Base-by-base conservation (phyloP, 2,797 vertebrate species). In the Falco peregrinus region DNA sequence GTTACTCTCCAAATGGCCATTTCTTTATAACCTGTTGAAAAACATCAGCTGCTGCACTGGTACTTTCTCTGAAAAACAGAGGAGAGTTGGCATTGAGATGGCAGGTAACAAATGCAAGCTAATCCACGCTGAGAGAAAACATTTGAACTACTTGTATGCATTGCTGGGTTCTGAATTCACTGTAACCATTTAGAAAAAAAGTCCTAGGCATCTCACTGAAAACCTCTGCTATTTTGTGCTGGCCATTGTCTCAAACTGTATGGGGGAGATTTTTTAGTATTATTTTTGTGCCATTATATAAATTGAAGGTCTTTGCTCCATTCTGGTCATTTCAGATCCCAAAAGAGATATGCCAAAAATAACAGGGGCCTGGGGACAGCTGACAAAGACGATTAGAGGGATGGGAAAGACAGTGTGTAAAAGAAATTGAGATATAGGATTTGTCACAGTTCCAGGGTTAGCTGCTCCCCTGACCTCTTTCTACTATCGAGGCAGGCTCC, bases 391-490 rank as follows among this genome's bases (percentile, higher is more conserved):
- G 86, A 94, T 96, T 95, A 96, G 69, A 93, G 29, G 20, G 64
- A 84, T 60, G 29, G 89, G 83, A 95, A 95, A 94, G 61, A 54
- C 84, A 64, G 14, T 61, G 75, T 76, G 33, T 95, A 84, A 80
- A 81, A 93, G 89, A 92, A 76, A 96, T 93, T 93, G 93, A 93
- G 94, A 93, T 0, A 0, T 75, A 89, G 87, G 78, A 94, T 96
- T 93, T 92, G 90, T 90, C 88, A 95, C 78, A 94, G 75, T 94
- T 93, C 33, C 91, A 93, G 86, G 88, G 87, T 95, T 90, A 95
- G 86, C 86, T 94, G 86, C 75, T 75, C 47, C 57, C 92, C 75
- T 93, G 94, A 96, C 92, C 93, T 64, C 74, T 90, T 90, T 88
- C 64, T 70, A 64, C 45, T 24, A 90, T 1, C 93, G 81, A 92